Conservation (phyloP, 2,888 invertebrate species). For the Acleris literana region DNA sequence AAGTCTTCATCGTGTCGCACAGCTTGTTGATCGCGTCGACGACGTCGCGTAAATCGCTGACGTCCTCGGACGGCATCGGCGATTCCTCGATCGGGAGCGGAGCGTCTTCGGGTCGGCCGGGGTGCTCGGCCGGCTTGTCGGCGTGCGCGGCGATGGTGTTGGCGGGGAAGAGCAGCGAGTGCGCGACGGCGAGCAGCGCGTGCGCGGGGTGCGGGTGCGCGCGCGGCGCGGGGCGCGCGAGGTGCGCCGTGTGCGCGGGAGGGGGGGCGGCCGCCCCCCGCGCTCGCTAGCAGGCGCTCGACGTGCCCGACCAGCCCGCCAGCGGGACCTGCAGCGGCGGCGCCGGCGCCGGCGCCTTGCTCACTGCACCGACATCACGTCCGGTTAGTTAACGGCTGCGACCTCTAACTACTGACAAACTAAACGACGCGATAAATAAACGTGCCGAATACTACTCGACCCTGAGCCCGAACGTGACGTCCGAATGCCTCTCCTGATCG, state of each 20-base stretch:
- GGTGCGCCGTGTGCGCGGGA: conserved; percentile 49
- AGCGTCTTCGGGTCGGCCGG: conserved; percentile 11
- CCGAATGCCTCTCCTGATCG: no score
- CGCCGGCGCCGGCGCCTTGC: conserved; percentile 85
- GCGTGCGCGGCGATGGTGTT: conserved; percentile 51
- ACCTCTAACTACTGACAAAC: not conserved
- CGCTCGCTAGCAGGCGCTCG: conserved; percentile 81
- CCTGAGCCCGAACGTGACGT: no score
- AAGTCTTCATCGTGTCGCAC: conserved; percentile 77
- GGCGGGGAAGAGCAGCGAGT: conserved; percentile 67
- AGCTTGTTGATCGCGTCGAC: conserved; percentile 78
- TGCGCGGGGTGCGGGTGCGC: conserved; percentile 51
- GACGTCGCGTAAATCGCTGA: conserved; percentile 74
- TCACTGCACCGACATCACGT: conserved; percentile 54
- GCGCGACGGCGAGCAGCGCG: conserved; percentile 65
- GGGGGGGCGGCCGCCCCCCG: conserved; percentile 61
- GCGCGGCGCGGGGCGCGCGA: conserved; percentile 55
- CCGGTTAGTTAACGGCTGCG: conserved; percentile 7
- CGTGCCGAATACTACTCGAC: no score
- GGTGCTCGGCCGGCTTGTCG: conserved; percentile 22
- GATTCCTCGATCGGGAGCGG: conserved; percentile 62
- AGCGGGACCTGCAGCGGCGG: conserved; percentile 84
- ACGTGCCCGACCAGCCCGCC: conserved; percentile 81
- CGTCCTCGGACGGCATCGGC: conserved; percentile 61
- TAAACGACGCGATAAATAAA: not conserved